Base-by-base conservation (phyloP, 37 sponge, comb jelly and placozoan species). In the Eunapius fragilis region DNA sequence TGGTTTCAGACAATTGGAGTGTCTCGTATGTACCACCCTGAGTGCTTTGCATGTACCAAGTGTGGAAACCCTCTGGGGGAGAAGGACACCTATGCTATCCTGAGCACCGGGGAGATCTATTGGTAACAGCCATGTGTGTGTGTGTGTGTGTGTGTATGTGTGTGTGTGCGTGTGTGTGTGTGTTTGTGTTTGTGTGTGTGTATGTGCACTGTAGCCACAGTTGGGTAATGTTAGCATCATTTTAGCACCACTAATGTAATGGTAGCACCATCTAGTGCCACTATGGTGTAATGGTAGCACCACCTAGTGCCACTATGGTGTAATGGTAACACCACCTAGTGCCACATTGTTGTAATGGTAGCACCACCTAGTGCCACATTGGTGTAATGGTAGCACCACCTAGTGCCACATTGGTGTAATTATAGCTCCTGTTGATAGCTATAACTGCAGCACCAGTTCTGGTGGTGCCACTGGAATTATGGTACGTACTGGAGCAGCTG, bases 61-160 rank as follows among this genome's bases (percentile, higher is more conserved):
- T 94, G 94, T 85, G 91, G 82, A 28, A 73, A 31, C 3, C 91
- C 91, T 2, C 78, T 94, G 37, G 94, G 88, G 27, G 94, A 94
- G 76, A 88, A 71, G 31, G 91, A 94, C 32, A 77, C 87, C 6
- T 94, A 87, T 80, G 82, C 91, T 26, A 86, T 94, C 50, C 72
- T 82, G 75, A 50, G 67, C 72, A 80, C 81, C n/a, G 76, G 81
- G n/a, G 70, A 70, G 9, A 69, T 93, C 45, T 45, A 79, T 4
- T 93, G 93, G 90, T 80, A 70, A 67, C 76, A 11, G 34, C 27
- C 19, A 70, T 74, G 71, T 27, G 68, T 0, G 50, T 31, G 75
- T 31, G 70, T 27, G 36, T 82, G 82, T 81, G 36, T 69, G 70
- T 11, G 26, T 5, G n/a, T n/a, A n/a, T n/a, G n/a, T n/a, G n/a